Evolutionary conservation across 2,797 vertebrate species (phyloP), one percentile per base, ranked within the genome.

Genomic region (Emydoidea blandingii): DNA sequence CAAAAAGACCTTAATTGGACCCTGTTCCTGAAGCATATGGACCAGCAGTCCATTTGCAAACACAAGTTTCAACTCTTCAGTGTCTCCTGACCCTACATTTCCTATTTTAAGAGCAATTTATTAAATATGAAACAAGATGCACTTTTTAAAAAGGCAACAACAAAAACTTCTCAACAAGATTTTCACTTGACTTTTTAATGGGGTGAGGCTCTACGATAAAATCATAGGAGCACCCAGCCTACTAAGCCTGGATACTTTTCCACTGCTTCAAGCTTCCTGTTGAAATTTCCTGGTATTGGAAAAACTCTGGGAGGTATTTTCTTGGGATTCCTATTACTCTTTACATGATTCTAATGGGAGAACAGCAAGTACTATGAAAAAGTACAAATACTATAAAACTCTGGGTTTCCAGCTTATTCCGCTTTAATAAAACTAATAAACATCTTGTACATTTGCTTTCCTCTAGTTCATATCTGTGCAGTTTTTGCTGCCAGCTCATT

Each of bases 321-420:
- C 54, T 27, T 31, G 11, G 57, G 57, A 29, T 59, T 59, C 27
- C 62, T 34, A 14, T 31, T 56, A 2, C 25, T 89, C 81, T 47
- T 90, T 68, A 18, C 3, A 74, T 76, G 23, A 2, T 84, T 86
- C 19, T 82, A 16, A 14, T 0, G 0, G 59, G 41, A 54, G 81
- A 90, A 29, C 25, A 49, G 62, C 8, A 18, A 23, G 0, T 3
- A 3, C 62, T 0, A 0, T 56, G 16, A 53, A 91, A 90, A 31
- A 34, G 2, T 21, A 29, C 4, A 10, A 34, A 54, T 76, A 15
- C 41, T 47, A 76, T 44, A 76, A 76, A 76, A 12, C 37, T 93
- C 59, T 81, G 16, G 4, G 57, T 50, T 81, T 83, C 53, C 86
- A 19, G 41, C 87, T 62, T 34, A 50, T 19, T 8, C 41, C 54